Percentiles rank a stretch among this genome's conserved stretches.
Conservation (phyloP, 2,888 invertebrate species). For the Stenichneumon culpator region DNA sequence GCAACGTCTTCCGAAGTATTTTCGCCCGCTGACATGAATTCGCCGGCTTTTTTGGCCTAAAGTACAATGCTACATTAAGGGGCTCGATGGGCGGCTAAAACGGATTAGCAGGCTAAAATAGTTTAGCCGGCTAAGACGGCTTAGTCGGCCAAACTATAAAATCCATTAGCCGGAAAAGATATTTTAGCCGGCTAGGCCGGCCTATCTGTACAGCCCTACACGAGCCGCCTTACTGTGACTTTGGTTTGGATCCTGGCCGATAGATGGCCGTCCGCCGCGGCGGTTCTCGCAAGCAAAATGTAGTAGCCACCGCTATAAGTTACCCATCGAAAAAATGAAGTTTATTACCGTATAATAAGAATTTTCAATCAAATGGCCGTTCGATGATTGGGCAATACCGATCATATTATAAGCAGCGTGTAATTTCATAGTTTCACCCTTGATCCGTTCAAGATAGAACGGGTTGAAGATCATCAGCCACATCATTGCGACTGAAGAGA, state of each 20-base stretch:
- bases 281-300: not conserved
- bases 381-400: constrained; percentile 24
- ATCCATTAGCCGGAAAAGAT: no score
- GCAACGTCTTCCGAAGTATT: no score
- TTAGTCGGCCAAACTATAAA: no score
- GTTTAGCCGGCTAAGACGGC: no score
- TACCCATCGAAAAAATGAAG: constrained; percentile 4
- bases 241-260: not conserved
- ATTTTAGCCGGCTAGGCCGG: no score
- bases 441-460: constrained; percentile 57
- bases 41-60: no score
- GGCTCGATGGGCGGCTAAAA: no score
- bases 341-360: constrained; percentile 27
- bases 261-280: not conserved
- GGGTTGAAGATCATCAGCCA: constrained; percentile 28
- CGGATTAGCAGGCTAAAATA: no score
- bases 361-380: constrained; percentile 56
- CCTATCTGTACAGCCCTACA: no score
- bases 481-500: constrained; percentile 29
- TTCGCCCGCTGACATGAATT: no score
- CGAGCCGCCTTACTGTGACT: not conserved
- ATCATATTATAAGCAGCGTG: constrained; percentile 34
- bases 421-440: constrained; percentile 60
- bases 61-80: no score
- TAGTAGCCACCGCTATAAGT: not conserved